Evolutionary conservation across 2,113 vertebrate species (phyloP).

Genomic region (Elephantulus edwardii): DNA sequence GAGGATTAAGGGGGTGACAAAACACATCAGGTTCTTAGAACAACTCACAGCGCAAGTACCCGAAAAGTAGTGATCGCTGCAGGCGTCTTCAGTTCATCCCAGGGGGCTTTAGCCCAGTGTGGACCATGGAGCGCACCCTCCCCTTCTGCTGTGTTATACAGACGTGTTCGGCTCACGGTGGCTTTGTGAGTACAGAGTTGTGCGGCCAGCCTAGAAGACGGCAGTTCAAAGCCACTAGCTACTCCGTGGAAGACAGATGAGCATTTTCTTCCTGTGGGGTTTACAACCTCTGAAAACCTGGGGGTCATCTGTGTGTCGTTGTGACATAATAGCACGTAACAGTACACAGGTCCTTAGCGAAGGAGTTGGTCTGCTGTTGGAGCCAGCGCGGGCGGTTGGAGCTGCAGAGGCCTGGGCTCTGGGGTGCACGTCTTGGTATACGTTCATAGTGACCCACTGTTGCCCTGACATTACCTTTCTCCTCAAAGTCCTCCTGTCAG

Average conservation of each 20-base stretch:
- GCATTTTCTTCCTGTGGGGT: too few relatives aligned
- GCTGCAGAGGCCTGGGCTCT: background rate
- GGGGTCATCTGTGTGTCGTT: too few relatives aligned
- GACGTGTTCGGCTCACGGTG: too few relatives aligned
- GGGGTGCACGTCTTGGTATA: background rate
- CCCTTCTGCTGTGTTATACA: rapidly evolving
- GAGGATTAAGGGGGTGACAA: background rate
- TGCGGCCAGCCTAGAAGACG: too few relatives aligned
- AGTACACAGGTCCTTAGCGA: too few relatives aligned
- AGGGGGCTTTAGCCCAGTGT: background rate
- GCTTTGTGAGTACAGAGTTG: too few relatives aligned
- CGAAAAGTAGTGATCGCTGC: background rate
- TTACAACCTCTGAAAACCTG: too few relatives aligned
- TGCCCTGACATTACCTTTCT: background rate
- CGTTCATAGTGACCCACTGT: background rate
- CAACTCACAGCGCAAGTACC: background rate
- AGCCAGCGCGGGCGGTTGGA: background rate
- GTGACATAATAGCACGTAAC: too few relatives aligned
- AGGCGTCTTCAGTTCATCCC: background rate
- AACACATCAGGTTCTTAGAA: background rate
- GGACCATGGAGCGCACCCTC: background rate
- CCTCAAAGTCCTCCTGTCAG: background rate
- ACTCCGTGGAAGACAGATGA: too few relatives aligned
- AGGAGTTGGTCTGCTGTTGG: background rate
- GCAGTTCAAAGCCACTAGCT: too few relatives aligned